Conservation (phyloP, 1,140 invertebrate species). For the Anthonomus grandis region DNA sequence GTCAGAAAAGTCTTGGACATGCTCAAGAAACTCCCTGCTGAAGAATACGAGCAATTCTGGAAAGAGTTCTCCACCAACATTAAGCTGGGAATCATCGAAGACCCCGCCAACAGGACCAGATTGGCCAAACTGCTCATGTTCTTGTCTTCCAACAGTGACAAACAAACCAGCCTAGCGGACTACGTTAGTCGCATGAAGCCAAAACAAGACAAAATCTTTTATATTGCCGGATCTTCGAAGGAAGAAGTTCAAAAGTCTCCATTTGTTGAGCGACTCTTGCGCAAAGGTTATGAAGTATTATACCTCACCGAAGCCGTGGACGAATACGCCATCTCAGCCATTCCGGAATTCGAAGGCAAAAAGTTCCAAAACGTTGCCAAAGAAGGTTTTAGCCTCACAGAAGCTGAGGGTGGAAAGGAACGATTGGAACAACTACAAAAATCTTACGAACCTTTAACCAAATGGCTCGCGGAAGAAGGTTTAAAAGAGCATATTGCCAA, state of each 20-base stretch:
- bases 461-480: constrained; percentile 84
- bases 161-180: constrained; percentile 75
- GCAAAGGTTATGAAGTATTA: constrained; percentile 93
- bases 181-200: constrained; percentile 96
- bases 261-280: constrained; percentile 91
- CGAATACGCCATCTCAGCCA: constrained; percentile 93
- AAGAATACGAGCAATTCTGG: constrained; percentile 95
- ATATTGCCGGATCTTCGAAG: constrained; percentile 86
- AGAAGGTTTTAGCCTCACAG: constrained; percentile 90
- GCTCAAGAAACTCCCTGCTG: constrained; percentile 94
- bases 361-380: constrained; percentile 99
- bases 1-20: constrained; percentile 96
- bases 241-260: constrained; percentile 91
- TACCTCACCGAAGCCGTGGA: constrained; percentile 96
- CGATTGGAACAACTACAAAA: constrained; percentile 75
- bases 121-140: constrained; percentile 94
- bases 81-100: constrained; percentile 86
- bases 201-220: constrained; percentile 96
- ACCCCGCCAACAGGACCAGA: constrained; percentile 91
- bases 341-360: constrained; percentile 99
- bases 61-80: constrained; percentile 98
- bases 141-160: constrained; percentile 74
- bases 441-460: constrained; percentile 85
- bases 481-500: constrained; percentile 84
- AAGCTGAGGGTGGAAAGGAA: constrained; percentile 79